These are phyloP conservation scores for Acanthacorydalis orientalis DNA, from an alignment of 2,888 invertebrate species.

Conservation along the genomic window DNA sequence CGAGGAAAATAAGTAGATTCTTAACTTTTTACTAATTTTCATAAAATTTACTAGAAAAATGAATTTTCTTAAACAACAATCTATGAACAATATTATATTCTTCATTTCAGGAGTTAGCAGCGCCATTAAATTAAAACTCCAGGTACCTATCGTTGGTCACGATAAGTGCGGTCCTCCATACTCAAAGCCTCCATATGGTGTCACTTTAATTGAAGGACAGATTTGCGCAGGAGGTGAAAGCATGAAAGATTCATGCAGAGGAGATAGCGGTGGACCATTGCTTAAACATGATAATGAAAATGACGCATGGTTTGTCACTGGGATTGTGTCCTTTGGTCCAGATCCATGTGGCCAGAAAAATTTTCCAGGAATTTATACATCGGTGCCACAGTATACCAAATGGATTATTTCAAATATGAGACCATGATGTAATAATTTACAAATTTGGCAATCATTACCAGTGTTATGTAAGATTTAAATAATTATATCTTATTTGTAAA, in stretches of 20 bases:
- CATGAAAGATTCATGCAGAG: constrained; percentile 52
- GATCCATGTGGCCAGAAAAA: constrained; percentile 33
- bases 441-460: too few relatives aligned
- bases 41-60: too few relatives aligned
- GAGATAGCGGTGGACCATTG: constrained; percentile 64
- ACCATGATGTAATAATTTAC: background rate
- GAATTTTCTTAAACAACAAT: too few relatives aligned
- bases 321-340: constrained; percentile 43
- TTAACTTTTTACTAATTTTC: too few relatives aligned
- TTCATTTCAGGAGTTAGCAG: constrained; percentile 28
- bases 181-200: constrained; percentile 21
- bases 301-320: constrained; percentile 28
- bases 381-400: constrained; percentile 34
- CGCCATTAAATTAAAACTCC: constrained; percentile 44
- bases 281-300: constrained; percentile 17
- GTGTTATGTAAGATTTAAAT: too few relatives aligned
- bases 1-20: too few relatives aligned
- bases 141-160: constrained; percentile 34
- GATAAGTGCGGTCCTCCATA: constrained; percentile 33
- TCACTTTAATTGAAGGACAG: constrained; percentile 33
- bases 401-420: constrained; percentile 30
- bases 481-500: too few relatives aligned
- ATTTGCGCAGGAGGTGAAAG: constrained; percentile 53
- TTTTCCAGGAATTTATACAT: constrained; percentile 44
- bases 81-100: too few relatives aligned